Evolutionary conservation across 1,140 invertebrate species (phyloP).

Genomic region (Ceratina calcarata): DNA sequence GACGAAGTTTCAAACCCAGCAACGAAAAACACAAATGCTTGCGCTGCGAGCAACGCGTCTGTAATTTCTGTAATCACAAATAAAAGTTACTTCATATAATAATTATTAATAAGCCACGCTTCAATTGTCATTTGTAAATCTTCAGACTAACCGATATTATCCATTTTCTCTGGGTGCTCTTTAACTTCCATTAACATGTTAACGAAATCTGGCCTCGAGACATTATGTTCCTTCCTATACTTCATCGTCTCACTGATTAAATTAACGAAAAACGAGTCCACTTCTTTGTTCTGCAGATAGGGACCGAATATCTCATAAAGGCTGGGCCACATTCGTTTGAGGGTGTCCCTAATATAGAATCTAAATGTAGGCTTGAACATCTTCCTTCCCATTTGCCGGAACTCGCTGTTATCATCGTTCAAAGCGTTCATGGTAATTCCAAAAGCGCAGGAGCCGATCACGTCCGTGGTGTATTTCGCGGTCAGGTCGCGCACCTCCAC

Average conservation of each 20-base stretch:
- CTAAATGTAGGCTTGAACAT: slow-evolving; percentile 76
- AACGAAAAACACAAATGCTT: slow-evolving; percentile 63
- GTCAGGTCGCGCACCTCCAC: slow-evolving; percentile 79
- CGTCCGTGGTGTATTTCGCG: slow-evolving; percentile 79
- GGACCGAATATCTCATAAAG: slow-evolving; percentile 57
- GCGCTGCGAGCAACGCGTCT: slow-evolving; percentile 34
- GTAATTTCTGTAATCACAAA: slow-evolving; percentile 23
- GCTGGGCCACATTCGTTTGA: slow-evolving; percentile 56
- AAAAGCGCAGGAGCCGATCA: slow-evolving; percentile 75
- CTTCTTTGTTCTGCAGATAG: slow-evolving; percentile 56
- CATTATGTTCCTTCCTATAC: slow-evolving; percentile 78
- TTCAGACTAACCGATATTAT: slow-evolving; percentile 53
- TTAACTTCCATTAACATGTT: slow-evolving; percentile 80
- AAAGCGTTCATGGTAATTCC: slow-evolving; percentile 78
- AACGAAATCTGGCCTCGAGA: slow-evolving; percentile 74
- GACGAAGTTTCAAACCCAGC: slow-evolving; percentile 66
- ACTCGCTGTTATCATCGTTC: slow-evolving; percentile 77
- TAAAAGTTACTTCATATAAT: no score
- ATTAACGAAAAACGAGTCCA: slow-evolving; percentile 78
- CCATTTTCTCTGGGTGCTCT: slow-evolving; percentile 40
- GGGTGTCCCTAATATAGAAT: slow-evolving; percentile 64
- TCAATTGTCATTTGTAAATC: no score
- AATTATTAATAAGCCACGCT: no score
- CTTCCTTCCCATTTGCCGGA: slow-evolving; percentile 72
- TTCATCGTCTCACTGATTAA: slow-evolving; percentile 77